Conservation (phyloP, 2,888 invertebrate genomes). For the Papilio gigon region DNA sequence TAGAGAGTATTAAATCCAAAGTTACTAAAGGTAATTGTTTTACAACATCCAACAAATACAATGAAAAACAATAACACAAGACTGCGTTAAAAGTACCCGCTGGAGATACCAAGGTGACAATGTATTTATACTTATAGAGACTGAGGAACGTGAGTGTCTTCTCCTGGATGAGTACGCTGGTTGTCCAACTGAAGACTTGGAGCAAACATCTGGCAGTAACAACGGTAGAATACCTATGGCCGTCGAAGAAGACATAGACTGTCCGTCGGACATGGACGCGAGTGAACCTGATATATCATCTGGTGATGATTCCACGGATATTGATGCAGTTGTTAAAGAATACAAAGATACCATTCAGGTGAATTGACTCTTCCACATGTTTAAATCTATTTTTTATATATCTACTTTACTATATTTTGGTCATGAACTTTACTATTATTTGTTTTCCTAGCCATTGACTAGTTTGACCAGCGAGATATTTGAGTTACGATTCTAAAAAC, state of each 20-base stretch:
- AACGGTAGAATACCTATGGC: conserved; percentile 58
- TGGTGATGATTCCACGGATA: conserved; percentile 87
- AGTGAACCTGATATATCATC: conserved; percentile 82
- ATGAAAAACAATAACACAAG: background rate
- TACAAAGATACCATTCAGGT: conserved; percentile 88
- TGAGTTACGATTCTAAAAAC: too few species aligned
- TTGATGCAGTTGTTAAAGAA: conserved; percentile 89
- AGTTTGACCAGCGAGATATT: too few species aligned
- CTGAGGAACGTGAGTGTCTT: conserved; percentile 83
- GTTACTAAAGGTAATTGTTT: conserved; percentile 67
- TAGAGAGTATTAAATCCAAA: conserved; percentile 78
- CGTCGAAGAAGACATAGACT: conserved; percentile 64
- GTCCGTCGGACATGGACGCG: conserved; percentile 72
- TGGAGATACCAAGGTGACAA: background rate
- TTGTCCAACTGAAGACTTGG: conserved; percentile 66
- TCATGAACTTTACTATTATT: too few species aligned
- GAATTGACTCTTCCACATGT: conserved; percentile 39
- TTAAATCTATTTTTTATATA: conserved; percentile 14
- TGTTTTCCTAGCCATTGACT: too few species aligned
- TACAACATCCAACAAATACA: background rate
- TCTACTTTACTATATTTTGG: too few species aligned
- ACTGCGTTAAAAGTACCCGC: background rate
- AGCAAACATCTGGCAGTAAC: conserved; percentile 63
- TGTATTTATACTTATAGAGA: conserved; percentile 57
- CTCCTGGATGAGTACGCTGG: conserved; percentile 82